These are phyloP conservation scores for Mus spretus DNA, from an alignment of 2,797 vertebrate genomes.

Conservation along the genomic window DNA sequence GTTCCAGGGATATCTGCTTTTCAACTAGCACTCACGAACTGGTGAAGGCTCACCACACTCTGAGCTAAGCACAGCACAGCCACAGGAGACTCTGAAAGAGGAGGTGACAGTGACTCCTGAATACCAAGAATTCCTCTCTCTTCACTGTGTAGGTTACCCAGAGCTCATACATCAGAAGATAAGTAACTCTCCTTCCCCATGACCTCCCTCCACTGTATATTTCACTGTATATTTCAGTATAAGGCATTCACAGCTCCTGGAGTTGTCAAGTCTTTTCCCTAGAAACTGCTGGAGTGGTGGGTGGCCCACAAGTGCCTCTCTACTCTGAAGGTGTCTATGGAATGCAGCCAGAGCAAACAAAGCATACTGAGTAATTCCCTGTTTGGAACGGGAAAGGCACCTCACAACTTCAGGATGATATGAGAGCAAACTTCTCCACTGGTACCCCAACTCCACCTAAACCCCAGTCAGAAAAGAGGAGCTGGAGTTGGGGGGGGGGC, in stretches of 20 bases:
- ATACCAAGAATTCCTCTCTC: background rate
- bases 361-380: background rate
- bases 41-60: conserved; percentile 2
- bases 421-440: background rate
- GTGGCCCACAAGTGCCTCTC: conserved; percentile 46
- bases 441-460: background rate
- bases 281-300: conserved; percentile 32
- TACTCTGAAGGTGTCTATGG: background rate
- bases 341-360: background rate
- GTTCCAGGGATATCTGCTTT: conserved; percentile 31
- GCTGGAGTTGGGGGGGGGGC: background rate
- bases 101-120: conserved; percentile 21
- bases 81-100: background rate
- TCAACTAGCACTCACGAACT: conserved; percentile 31
- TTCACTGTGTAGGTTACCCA: background rate
- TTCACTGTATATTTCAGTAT: background rate
- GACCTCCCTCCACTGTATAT: background rate
- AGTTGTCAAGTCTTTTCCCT: conserved; percentile 1
- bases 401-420: background rate
- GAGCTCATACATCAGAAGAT: background rate
- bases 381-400: background rate
- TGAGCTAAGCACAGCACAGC: background rate
- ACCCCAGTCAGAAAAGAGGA: background rate
- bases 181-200: background rate
- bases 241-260: conserved; percentile 52